These are phyloP conservation scores for Drosophila nigritarsus DNA, from an alignment of 2,888 invertebrate genomes.

Conservation along the genomic window DNA sequence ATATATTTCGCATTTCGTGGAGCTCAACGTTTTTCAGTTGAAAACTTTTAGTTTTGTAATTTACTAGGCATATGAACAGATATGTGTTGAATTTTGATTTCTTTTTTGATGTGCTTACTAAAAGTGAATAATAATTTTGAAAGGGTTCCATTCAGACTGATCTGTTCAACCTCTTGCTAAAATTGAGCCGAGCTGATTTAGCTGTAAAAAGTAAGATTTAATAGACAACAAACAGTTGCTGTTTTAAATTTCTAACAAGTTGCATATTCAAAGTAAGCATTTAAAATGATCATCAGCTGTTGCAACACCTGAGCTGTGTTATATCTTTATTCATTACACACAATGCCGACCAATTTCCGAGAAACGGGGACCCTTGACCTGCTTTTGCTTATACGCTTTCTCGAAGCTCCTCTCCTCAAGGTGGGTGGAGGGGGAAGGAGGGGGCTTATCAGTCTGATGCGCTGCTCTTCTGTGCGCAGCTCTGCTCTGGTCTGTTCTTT, in stretches of 20 bases:
- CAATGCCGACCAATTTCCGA: slow-evolving; percentile 15
- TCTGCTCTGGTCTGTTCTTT: background rate
- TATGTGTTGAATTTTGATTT: background rate
- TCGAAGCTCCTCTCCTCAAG: slow-evolving; percentile 4
- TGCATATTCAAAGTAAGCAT: background rate
- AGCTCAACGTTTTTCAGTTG: background rate
- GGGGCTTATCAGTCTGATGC: background rate
- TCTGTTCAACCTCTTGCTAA: background rate
- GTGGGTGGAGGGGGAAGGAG: background rate
- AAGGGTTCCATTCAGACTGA: background rate
- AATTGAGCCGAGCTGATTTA: background rate
- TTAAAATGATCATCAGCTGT: slow-evolving; percentile 3
- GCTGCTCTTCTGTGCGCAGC: background rate
- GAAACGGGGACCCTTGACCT: slow-evolving; percentile 26
- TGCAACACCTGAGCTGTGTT: background rate
- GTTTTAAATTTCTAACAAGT: background rate
- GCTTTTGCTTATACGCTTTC: slow-evolving; percentile 16
- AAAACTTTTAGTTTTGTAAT: background rate
- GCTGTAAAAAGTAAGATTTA: background rate
- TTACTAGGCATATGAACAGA: background rate
- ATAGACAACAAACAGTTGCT: background rate
- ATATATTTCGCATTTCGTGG: background rate
- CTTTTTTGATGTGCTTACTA: background rate
- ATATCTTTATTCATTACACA: slow-evolving; percentile 8
- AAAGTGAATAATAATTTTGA: background rate